phyloP scores from a whole-genome alignment of 1,140 invertebrate genomes.

The Leptinotarsa lineolata region DNA sequence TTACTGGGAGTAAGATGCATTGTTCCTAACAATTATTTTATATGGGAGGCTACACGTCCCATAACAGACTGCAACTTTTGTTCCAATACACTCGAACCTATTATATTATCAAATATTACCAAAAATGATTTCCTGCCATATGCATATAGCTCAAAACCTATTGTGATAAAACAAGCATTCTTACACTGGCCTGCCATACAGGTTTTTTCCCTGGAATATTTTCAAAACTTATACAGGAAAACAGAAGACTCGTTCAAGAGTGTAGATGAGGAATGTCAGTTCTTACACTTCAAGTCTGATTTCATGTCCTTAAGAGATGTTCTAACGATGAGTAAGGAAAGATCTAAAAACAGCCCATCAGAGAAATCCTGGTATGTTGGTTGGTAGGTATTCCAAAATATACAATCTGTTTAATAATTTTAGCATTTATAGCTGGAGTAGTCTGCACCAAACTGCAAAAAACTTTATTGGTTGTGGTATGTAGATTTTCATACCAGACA shows the following conservation, averaged over 20 bases:
- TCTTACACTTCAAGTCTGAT: constrained; percentile 87
- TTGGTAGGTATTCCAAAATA: constrained; percentile 68
- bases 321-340: constrained; percentile 72
- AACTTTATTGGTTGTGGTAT: too few species aligned
- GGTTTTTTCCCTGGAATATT: constrained; percentile 74
- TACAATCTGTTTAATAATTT: too few species aligned
- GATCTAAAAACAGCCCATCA: constrained; percentile 66
- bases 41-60: constrained; percentile 84
- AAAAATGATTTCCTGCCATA: constrained; percentile 68
- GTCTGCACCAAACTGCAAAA: too few species aligned
- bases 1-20: constrained; percentile 67
- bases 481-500: not conserved
- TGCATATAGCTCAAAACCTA: constrained; percentile 80
- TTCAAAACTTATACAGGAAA: constrained; percentile 73
- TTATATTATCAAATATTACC: constrained; percentile 69
- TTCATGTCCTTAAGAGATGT: constrained; percentile 78
- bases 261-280: constrained; percentile 81
- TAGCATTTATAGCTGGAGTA: too few species aligned
- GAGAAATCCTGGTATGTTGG: constrained; percentile 87
- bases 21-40: constrained; percentile 79
- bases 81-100: constrained; percentile 57
- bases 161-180: constrained; percentile 78
- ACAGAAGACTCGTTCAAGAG: constrained; percentile 69
- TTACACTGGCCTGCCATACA: constrained; percentile 76
- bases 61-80: constrained; percentile 82